These are phyloP conservation scores for Ibidorhyncha struthersii DNA, from an alignment of 2,113 vertebrate genomes.

Conservation along the genomic window DNA sequence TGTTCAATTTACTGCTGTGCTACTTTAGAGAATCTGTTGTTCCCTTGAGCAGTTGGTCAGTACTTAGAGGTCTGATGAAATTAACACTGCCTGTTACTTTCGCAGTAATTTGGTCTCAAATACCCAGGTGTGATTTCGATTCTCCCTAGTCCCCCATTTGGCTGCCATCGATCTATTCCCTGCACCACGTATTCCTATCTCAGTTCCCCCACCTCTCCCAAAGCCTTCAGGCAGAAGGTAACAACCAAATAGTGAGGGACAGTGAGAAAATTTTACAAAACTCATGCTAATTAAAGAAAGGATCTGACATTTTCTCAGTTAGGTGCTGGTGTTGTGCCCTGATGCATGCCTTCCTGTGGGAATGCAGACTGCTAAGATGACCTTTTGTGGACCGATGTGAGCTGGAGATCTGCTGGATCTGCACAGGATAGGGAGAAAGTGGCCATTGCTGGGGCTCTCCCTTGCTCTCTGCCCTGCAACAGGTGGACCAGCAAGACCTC, in stretches of 20 bases:
- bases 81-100: not conserved
- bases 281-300: not conserved
- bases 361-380: not conserved
- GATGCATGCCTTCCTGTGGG: not conserved
- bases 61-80: not conserved
- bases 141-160: not conserved
- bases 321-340: not conserved
- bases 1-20: not conserved
- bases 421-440: rapidly evolving
- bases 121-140: not conserved
- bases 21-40: not conserved
- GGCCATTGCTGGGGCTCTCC: not conserved
- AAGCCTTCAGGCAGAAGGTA: not conserved
- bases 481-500: not conserved
- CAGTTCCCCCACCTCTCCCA: not conserved
- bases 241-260: not conserved
- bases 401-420: not conserved
- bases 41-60: not conserved
- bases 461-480: not conserved
- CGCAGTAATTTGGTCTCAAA: not conserved
- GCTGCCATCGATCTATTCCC: not conserved
- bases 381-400: rapidly evolving
- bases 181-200: not conserved
- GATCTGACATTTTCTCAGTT: not conserved
- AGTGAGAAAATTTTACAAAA: not conserved